phyloP scores from a whole-genome alignment of 2,888 invertebrate genomes.

The Ormia ochracea region DNA sequence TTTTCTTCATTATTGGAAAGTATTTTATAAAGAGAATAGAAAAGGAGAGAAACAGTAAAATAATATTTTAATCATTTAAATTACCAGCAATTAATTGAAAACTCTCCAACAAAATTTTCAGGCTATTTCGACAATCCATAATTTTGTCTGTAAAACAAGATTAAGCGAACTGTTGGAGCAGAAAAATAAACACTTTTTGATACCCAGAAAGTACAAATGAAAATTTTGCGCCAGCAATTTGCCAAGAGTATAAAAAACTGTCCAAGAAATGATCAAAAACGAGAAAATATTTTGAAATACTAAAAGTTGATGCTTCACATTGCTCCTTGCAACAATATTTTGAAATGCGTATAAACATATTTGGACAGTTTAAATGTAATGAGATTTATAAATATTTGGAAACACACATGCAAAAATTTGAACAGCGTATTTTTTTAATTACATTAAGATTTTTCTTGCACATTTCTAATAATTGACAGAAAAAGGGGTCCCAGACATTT shows the following conservation, averaged over 20 bases:
- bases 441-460: conserved; percentile 18
- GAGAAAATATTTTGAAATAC: conserved; percentile 16
- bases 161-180: conserved; percentile 57
- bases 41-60: no score
- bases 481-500: conserved; percentile 17
- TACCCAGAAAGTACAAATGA: conserved; percentile 65
- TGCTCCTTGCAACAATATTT: conserved; percentile 31
- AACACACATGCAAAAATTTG: conserved; percentile 8
- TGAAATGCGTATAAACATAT: conserved; percentile 50
- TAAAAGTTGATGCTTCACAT: conserved; percentile 33
- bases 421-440: conserved; percentile 38
- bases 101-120: not conserved
- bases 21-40: no score
- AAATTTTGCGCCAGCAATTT: conserved; percentile 70
- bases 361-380: conserved; percentile 56
- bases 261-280: conserved; percentile 18
- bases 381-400: conserved; percentile 59
- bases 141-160: conserved; percentile 53
- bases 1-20: no score
- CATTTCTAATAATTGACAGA: conserved; percentile 43
- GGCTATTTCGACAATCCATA: conserved; percentile 66
- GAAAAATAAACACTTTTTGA: conserved; percentile 55
- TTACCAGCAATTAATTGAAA: not conserved
- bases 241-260: conserved; percentile 64
- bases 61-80: no score